These are phyloP conservation scores for Nannoperca obscura DNA, from an alignment of 2,797 vertebrate genomes.

Conservation along the genomic window DNA sequence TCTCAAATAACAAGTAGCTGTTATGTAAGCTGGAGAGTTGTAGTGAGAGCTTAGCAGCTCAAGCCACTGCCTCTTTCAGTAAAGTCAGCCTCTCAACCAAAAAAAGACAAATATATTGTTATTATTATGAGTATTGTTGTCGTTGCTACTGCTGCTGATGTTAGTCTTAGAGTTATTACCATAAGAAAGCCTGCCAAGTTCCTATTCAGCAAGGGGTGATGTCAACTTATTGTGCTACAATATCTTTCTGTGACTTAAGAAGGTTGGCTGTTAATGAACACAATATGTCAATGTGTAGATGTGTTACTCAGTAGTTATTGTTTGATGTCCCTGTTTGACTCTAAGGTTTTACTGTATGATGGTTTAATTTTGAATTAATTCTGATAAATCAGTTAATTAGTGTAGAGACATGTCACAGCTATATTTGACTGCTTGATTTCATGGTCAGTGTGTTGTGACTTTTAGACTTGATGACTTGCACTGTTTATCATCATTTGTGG, in stretches of 20 bases:
- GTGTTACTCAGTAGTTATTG: background rate
- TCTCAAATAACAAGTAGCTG: conserved; percentile 6
- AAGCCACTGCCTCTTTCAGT: background rate
- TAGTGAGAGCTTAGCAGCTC: background rate
- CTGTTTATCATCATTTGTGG: background rate
- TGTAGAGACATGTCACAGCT: background rate
- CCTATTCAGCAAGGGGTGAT: background rate
- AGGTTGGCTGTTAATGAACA: background rate
- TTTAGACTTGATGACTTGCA: background rate
- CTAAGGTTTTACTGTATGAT: background rate
- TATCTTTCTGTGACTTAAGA: background rate
- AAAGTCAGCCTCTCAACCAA: background rate
- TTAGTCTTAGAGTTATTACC: conserved; percentile 12
- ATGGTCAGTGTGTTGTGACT: background rate
- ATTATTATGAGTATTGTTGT: background rate
- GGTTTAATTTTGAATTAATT: background rate
- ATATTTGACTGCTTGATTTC: background rate
- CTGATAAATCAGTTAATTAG: background rate
- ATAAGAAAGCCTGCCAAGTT: background rate
- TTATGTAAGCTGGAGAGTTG: background rate
- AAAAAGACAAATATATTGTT: conserved; percentile 3
- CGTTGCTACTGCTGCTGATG: background rate
- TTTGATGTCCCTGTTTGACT: background rate
- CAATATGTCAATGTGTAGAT: background rate
- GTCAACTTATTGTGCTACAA: background rate